Conservation (phyloP, 2,113 vertebrate species). For the Haliaeetus leucogaster region DNA sequence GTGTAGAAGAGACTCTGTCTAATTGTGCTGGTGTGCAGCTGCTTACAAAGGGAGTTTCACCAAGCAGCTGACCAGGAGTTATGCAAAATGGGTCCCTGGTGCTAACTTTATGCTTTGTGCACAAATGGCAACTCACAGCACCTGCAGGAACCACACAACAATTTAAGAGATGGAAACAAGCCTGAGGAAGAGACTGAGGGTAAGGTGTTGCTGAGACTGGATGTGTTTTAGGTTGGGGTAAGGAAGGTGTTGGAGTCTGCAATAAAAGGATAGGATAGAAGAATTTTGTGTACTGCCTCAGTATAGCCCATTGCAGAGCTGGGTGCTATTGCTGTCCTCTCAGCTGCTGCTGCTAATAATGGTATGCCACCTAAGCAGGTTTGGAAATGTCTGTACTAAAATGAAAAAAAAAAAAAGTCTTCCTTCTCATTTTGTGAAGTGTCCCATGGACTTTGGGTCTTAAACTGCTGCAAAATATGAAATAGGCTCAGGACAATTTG, state of each 20-base stretch:
- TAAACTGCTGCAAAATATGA: not conserved
- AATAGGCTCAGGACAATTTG: not conserved
- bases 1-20: not conserved
- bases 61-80: not conserved
- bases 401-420: not conserved
- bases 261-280: not conserved
- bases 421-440: not conserved
- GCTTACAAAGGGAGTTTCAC: not conserved
- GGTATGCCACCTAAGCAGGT: not conserved
- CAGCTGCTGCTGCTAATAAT: not conserved
- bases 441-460: not conserved
- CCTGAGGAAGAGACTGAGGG: not conserved
- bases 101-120: not conserved
- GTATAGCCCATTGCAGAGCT: not conserved
- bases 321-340: not conserved
- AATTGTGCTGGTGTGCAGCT: not conserved
- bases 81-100: not conserved
- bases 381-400: not conserved
- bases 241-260: not conserved
- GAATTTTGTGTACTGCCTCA: not conserved
- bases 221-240: not conserved
- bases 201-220: not conserved
- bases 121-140: not conserved
- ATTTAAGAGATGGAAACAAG: not conserved
- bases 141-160: not conserved